Evolutionary conservation across 2,797 vertebrate species (phyloP), one percentile per base, ranked within the genome.

Genomic region (Enteromius fasciolatus): DNA sequence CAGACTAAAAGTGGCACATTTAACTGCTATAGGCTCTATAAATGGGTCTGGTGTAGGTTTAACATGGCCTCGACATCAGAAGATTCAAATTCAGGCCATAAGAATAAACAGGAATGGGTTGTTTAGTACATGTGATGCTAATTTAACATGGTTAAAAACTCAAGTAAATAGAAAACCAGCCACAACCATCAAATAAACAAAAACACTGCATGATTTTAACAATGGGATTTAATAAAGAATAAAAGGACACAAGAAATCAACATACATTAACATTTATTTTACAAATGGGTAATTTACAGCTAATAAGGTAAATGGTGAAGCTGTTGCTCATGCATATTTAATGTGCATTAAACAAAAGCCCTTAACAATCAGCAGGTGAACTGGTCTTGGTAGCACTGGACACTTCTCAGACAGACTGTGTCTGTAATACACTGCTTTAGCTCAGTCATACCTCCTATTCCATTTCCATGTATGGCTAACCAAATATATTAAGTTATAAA

Each of bases 271-370:
- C 75, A 83, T 84, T 78, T 80, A 86, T 88, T 87, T 89, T 88
- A 92, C 85, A 92, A 87, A 68, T 86, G 75, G 74, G 89, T 89
- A 79, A 75, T 93, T 93, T 95, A 96, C 93, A 96, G 90, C 90
- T 94, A 94, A 93, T 91, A 92, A 83, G 54, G 85, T 82, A 93
- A 94, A 79, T 54, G 78, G 90, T 92, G 93, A 95, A 94, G 94
- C 92, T 91, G 93, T 90, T 91, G 90, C 92, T 93, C 94, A 95
- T 96, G 94, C 93, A 95, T 92, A n/a, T 93, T 91, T 93, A 93
- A 96, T 96, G 94, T 95, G 93, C 93, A 90, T 86, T 89, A 39
- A 87, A 88, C 88, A 92, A 93, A 93, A 91, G 91, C 90, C 91
- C 92, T 93, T 93, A 78, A 46, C 46, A 78, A 84, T 85, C 88